These are phyloP conservation scores for Vulpes lagopus DNA, from an alignment of 2,113 vertebrate genomes.

Conservation along the genomic window DNA sequence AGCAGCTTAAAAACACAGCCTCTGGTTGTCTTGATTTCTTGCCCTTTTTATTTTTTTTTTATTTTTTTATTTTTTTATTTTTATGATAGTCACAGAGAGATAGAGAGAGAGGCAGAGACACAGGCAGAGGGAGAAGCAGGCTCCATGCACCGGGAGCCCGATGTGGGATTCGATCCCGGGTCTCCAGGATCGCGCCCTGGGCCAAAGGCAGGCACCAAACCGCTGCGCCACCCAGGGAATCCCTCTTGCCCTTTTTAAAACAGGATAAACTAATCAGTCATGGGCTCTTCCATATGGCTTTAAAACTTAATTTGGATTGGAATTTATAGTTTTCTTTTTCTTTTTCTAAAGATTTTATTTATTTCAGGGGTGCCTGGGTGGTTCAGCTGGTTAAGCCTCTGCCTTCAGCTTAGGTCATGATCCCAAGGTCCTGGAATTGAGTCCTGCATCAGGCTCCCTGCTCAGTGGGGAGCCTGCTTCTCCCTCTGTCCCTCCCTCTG, in stretches of 20 bases:
- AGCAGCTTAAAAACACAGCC: not conserved
- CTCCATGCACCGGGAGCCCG: no score
- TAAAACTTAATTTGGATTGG: not conserved
- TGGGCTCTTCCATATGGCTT: not conserved
- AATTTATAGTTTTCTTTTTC: not conserved
- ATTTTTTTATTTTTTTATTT: no score
- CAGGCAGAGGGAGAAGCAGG: no score
- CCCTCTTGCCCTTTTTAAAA: not conserved
- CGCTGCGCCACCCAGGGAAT: no score
- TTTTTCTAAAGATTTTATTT: not conserved
- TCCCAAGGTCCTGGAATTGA: not conserved
- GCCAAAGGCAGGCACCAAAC: no score
- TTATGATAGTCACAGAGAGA: no score
- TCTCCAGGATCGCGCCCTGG: no score
- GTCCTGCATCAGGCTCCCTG: no score
- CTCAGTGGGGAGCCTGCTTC: no score
- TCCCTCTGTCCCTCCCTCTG: not conserved
- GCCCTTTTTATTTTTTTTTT: no score
- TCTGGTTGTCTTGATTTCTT: constrained; percentile 28
- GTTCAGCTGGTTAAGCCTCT: not conserved
- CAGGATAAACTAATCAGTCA: not conserved
- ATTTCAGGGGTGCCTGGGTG: not conserved
- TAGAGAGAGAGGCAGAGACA: no score
- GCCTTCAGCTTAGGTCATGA: not conserved
- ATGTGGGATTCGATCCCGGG: no score